Evolutionary conservation across 2,113 vertebrate genomes (phyloP).

Genomic region (Bubo bubo): DNA sequence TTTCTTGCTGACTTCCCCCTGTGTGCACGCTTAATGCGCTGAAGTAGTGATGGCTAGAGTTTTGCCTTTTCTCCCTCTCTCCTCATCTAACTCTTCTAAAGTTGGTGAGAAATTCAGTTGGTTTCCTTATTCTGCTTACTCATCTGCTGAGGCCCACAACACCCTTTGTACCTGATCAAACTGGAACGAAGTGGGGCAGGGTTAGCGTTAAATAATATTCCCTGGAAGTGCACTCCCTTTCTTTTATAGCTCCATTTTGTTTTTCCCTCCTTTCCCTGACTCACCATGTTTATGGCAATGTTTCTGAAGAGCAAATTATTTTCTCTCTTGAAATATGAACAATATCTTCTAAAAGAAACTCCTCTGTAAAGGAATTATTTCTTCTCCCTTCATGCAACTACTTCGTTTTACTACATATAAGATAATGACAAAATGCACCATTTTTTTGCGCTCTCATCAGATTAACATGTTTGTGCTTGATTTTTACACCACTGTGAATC

Average conservation of each 20-base stretch:
- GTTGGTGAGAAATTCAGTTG: neutral
- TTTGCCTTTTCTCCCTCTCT: neutral
- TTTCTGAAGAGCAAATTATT: neutral
- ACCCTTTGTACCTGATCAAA: neutral
- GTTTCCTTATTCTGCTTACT: neutral
- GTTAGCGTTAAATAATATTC: neutral
- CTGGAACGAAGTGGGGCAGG: neutral
- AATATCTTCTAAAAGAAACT: neutral
- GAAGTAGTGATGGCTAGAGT: neutral
- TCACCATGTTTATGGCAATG: accelerated
- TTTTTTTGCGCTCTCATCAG: neutral
- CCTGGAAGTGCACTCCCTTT: neutral
- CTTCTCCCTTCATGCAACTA: accelerated
- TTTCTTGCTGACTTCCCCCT: neutral
- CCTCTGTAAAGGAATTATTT: neutral
- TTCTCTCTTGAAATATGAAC: neutral
- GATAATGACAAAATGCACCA: neutral
- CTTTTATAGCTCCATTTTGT: neutral
- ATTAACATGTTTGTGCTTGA: neutral
- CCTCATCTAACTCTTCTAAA: neutral
- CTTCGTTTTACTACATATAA: neutral
- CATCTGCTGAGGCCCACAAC: neutral
- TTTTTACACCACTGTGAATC: neutral
- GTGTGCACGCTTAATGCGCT: accelerated
- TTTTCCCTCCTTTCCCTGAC: neutral